These are phyloP conservation scores for Entelurus aequoreus DNA, from an alignment of 2,113 vertebrate genomes.

Conservation along the genomic window DNA sequence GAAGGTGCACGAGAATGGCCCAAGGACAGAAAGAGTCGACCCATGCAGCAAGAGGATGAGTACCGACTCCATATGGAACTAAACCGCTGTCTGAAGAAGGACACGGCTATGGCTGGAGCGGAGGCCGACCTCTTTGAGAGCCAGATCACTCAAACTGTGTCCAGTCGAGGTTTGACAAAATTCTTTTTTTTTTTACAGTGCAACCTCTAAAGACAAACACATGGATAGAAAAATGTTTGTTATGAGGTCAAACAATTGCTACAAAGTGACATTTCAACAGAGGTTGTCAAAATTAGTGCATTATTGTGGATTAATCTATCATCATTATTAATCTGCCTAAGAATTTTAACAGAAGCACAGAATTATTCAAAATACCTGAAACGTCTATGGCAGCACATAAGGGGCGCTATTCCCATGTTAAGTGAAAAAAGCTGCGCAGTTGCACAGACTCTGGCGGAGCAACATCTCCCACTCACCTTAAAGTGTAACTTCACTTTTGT, in stretches of 20 bases:
- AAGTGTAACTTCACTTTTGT: too few species aligned
- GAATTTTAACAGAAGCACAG: too few species aligned
- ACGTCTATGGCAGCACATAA: too few species aligned
- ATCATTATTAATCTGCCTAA: too few species aligned
- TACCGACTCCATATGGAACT: constrained; percentile 95
- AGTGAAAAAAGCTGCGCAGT: too few species aligned
- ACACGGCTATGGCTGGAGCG: constrained; percentile 72
- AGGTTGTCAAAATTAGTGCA: too few species aligned
- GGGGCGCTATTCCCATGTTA: too few species aligned
- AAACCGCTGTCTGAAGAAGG: constrained; percentile 88
- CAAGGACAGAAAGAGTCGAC: constrained; percentile 89
- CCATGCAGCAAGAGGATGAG: constrained; percentile 96
- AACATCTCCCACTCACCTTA: too few species aligned
- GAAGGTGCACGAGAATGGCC: constrained; percentile 79
- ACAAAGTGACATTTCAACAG: too few species aligned
- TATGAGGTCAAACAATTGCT: not conserved
- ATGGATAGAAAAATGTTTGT: not conserved
- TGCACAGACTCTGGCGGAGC: too few species aligned
- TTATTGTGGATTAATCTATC: too few species aligned
- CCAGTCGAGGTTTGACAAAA: constrained; percentile 81
- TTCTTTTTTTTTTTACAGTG: not conserved
- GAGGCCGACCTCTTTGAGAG: constrained; percentile 91
- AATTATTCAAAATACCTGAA: too few species aligned
- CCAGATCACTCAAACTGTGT: constrained; percentile 83
- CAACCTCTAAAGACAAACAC: not conserved